phyloP scores from a whole-genome alignment of 2,113 vertebrate species.

The Channa maculata region DNA sequence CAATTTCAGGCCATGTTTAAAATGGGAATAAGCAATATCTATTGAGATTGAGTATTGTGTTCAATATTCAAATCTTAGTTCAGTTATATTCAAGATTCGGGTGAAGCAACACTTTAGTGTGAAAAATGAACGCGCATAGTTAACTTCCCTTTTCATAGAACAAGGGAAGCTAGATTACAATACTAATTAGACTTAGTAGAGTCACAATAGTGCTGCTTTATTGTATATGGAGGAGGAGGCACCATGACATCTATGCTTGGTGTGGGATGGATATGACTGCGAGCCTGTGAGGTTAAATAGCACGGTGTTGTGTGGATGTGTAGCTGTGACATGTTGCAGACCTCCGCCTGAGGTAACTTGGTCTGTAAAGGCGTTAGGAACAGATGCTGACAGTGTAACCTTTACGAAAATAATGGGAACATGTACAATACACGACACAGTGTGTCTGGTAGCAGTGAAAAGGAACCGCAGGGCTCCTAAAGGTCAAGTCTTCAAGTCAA shows the following conservation, averaged over 20 bases:
- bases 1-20: too few species aligned
- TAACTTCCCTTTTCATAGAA: neutral
- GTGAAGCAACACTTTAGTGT: neutral
- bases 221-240: neutral
- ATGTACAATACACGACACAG: neutral
- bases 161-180: neutral
- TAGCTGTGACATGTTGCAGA: slow-evolving; percentile 10
- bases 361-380: neutral
- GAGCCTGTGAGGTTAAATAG: slow-evolving; percentile 6
- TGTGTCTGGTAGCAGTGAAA: neutral
- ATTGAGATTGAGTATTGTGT: too few species aligned
- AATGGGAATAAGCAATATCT: too few species aligned
- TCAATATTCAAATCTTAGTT: too few species aligned
- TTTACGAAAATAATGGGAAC: neutral
- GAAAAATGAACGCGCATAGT: neutral
- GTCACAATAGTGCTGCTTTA: neutral
- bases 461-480: neutral
- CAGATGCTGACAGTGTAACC: neutral
- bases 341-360: neutral
- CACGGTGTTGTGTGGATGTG: slow-evolving; percentile 5
- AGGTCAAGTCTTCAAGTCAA: neutral
- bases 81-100: too few species aligned
- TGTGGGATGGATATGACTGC: slow-evolving; percentile 7
- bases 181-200: neutral
- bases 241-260: slow-evolving; percentile 5